These are phyloP conservation scores for Eubasilissa splendida DNA, from an alignment of 2,888 invertebrate species.

Conservation along the genomic window DNA sequence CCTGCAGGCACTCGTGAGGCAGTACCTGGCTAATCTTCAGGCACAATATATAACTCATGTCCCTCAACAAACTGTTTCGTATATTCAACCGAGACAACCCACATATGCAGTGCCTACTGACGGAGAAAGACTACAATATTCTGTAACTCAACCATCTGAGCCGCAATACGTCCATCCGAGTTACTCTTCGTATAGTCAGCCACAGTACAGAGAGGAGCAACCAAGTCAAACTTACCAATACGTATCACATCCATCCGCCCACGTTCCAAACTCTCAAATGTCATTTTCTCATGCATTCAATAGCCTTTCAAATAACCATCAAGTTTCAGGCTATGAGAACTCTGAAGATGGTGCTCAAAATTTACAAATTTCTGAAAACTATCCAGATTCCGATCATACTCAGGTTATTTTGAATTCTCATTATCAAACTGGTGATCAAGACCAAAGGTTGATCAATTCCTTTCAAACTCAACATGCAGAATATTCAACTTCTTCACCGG, in stretches of 20 bases:
- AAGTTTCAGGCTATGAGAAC: slow-evolving; percentile 61
- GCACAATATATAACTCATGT: slow-evolving; percentile 64
- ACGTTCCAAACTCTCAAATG: slow-evolving; percentile 60
- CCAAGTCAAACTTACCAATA: slow-evolving; percentile 45
- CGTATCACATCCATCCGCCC: slow-evolving; percentile 56
- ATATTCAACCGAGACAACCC: slow-evolving; percentile 36
- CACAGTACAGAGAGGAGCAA: slow-evolving; percentile 23
- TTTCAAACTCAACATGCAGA: slow-evolving; percentile 28
- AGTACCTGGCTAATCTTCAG: slow-evolving; percentile 68
- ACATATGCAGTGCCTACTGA: neutral
- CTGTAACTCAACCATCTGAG: slow-evolving; percentile 26
- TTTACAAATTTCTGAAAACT: slow-evolving; percentile 72
- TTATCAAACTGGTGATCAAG: slow-evolving; percentile 61
- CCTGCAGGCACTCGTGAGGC: slow-evolving; percentile 71
- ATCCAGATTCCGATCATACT: slow-evolving; percentile 74
- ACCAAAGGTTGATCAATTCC: slow-evolving; percentile 14
- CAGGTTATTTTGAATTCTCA: slow-evolving; percentile 71
- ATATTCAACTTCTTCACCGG: slow-evolving; percentile 32
- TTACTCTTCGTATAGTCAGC: slow-evolving; percentile 37
- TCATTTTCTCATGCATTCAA: slow-evolving; percentile 63
- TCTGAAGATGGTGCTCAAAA: slow-evolving; percentile 49
- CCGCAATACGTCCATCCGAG: slow-evolving; percentile 43
- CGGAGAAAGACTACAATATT: slow-evolving; percentile 1
- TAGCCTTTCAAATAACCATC: slow-evolving; percentile 61
- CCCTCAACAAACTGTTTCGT: slow-evolving; percentile 27